phyloP scores from a whole-genome alignment of 2,888 invertebrate species.

The Metallyticus violacea region DNA sequence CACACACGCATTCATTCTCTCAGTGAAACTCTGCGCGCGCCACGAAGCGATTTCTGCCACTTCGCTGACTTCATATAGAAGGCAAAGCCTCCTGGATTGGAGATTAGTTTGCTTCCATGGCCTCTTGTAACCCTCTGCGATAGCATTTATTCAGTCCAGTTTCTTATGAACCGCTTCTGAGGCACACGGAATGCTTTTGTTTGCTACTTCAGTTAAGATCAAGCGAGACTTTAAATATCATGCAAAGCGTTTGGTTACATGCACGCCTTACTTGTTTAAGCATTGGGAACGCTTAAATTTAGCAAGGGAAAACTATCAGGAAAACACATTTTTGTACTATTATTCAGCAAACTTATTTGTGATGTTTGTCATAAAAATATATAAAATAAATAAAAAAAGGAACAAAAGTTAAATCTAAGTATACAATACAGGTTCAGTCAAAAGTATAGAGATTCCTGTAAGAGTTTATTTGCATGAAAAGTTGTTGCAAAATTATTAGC shows the following conservation, averaged over 20 bases:
- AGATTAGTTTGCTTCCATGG: not conserved
- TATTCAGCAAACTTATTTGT: too few relatives aligned
- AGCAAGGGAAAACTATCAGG: not conserved
- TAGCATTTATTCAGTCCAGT: not conserved
- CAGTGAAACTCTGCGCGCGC: not conserved
- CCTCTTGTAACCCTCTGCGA: not conserved
- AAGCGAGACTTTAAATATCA: not conserved
- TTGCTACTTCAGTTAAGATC: not conserved
- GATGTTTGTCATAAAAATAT: too few relatives aligned
- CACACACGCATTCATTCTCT: not conserved
- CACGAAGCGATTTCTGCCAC: constrained; percentile 11
- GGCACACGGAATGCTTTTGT: not conserved
- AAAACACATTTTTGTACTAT: not conserved
- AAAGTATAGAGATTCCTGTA: too few relatives aligned
- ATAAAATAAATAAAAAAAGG: too few relatives aligned
- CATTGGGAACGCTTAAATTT: not conserved
- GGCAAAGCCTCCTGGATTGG: not conserved
- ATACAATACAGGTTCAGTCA: too few relatives aligned
- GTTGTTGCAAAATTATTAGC: too few relatives aligned
- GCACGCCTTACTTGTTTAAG: too few relatives aligned
- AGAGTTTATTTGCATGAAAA: too few relatives aligned
- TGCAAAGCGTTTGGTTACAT: too few relatives aligned
- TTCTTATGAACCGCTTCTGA: not conserved
- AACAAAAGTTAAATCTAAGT: too few relatives aligned
- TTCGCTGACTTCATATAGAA: constrained; percentile 9